Conservation (phyloP, 2,888 invertebrate species). For the Caenorhabditis panamensis region DNA sequence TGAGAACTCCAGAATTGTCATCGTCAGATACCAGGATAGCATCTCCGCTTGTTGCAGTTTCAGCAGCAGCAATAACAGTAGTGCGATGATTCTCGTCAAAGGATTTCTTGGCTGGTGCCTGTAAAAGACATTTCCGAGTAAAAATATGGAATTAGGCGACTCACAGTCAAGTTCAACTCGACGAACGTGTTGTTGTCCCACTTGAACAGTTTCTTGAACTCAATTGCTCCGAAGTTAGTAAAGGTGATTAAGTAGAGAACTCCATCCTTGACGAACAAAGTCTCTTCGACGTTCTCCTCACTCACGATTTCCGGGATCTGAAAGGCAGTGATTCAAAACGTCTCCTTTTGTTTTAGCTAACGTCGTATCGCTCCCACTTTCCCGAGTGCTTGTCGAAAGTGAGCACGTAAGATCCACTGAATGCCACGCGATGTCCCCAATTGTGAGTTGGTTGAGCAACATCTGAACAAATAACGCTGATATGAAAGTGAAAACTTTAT, state of each 20-base stretch:
- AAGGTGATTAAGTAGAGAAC: slow-evolving; percentile 61
- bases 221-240: slow-evolving; percentile 58
- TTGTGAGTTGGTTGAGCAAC: slow-evolving; percentile 60
- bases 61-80: slow-evolving; percentile 16
- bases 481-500: too few species aligned
- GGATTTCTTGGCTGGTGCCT: slow-evolving; percentile 14
- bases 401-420: slow-evolving; percentile 65
- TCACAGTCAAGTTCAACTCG: slow-evolving; percentile 52
- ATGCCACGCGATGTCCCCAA: slow-evolving; percentile 67
- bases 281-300: slow-evolving; percentile 67
- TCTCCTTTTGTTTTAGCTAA: too few species aligned
- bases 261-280: slow-evolving; percentile 58
- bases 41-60: slow-evolving; percentile 5
- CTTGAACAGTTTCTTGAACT: slow-evolving; percentile 53
- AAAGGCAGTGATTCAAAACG: background rate
- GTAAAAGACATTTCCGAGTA: slow-evolving; percentile 3
- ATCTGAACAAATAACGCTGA: slow-evolving; percentile 34
- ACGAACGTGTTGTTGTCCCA: slow-evolving; percentile 65
- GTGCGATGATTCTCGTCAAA: slow-evolving; percentile 10
- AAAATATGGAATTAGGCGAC: background rate
- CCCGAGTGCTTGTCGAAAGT: slow-evolving; percentile 56
- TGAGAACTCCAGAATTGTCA: slow-evolving; percentile 8
- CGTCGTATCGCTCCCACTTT: slow-evolving; percentile 58
- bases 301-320: slow-evolving; percentile 56
- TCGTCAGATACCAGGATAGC: slow-evolving; percentile 26